phyloP scores from a whole-genome alignment of 2,888 invertebrate species.

The Imbricaverruca yamaguchii region DNA sequence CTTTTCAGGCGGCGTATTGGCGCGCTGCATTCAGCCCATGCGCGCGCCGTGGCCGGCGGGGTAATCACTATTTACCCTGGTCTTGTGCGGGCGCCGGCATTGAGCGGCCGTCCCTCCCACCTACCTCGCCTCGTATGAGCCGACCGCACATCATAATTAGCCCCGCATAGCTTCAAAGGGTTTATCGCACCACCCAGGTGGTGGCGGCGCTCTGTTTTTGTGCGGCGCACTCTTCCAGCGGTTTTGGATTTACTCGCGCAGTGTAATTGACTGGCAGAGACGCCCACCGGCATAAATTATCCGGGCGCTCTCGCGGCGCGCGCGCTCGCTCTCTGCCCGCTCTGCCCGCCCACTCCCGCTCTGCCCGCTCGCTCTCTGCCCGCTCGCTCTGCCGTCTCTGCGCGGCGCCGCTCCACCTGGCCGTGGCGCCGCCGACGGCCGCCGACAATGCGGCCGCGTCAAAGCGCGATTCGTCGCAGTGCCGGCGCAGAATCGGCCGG shows the following conservation, averaged over 20 bases:
- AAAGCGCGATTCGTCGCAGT: conserved; percentile 7
- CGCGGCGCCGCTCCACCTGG: background rate
- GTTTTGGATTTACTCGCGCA: background rate
- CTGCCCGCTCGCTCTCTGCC: background rate
- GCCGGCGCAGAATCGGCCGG: background rate
- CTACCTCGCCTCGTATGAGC: background rate
- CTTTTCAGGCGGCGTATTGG: background rate
- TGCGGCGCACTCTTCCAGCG: background rate
- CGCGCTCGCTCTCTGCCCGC: background rate
- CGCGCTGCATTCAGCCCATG: background rate
- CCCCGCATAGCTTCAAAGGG: conserved; percentile 10
- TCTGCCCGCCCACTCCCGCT: background rate
- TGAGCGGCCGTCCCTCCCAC: background rate
- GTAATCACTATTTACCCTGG: conserved; percentile 8
- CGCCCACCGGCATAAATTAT: conserved; percentile 4
- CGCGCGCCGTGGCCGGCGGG: background rate
- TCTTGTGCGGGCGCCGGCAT: background rate
- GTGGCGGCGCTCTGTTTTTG: background rate
- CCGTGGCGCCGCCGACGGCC: background rate
- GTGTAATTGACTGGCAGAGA: background rate
- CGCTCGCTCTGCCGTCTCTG: background rate
- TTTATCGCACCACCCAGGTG: conserved; percentile 12
- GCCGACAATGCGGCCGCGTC: background rate
- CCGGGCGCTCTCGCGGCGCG: too few species aligned
- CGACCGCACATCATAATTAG: conserved; percentile 15